Conservation (phyloP, 2,113 vertebrate genomes). For the Rhineura floridana region DNA sequence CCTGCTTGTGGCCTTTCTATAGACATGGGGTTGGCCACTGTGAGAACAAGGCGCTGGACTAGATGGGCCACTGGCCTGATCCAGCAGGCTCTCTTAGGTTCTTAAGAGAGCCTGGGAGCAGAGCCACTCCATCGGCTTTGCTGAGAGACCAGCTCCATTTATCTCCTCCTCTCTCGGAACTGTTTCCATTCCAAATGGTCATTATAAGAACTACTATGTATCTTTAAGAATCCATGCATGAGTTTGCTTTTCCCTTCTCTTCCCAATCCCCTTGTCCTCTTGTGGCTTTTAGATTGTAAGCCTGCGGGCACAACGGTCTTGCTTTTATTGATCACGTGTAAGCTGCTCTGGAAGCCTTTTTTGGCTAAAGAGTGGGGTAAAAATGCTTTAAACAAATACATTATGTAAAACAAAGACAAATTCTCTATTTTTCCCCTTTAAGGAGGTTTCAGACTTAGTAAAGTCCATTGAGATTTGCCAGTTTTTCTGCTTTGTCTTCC, state of each 20-base stretch:
- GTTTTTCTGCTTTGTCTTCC: not conserved
- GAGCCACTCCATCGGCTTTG: not conserved
- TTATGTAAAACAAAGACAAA: not conserved
- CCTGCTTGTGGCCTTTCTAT: too few relatives aligned
- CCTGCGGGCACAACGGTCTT: not conserved
- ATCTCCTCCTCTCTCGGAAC: not conserved
- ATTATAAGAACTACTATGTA: not conserved
- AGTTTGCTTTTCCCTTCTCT: not conserved
- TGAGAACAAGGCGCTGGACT: too few relatives aligned
- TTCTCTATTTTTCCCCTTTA: not conserved
- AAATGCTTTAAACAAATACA: not conserved
- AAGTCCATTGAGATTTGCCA: too few relatives aligned
- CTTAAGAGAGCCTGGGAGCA: too few relatives aligned
- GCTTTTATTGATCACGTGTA: not conserved
- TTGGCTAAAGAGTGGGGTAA: not conserved
- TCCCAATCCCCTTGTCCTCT: not conserved
- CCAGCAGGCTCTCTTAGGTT: too few relatives aligned
- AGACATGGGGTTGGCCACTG: too few relatives aligned
- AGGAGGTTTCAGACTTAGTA: too few relatives aligned
- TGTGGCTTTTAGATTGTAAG: not conserved
- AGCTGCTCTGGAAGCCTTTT: not conserved
- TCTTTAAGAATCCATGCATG: not conserved
- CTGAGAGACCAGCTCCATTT: not conserved
- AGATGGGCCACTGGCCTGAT: too few relatives aligned
- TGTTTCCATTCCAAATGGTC: not conserved